Conservation (phyloP, 92 coral and sea anemone species). For the Micromussa lordhowensis region DNA sequence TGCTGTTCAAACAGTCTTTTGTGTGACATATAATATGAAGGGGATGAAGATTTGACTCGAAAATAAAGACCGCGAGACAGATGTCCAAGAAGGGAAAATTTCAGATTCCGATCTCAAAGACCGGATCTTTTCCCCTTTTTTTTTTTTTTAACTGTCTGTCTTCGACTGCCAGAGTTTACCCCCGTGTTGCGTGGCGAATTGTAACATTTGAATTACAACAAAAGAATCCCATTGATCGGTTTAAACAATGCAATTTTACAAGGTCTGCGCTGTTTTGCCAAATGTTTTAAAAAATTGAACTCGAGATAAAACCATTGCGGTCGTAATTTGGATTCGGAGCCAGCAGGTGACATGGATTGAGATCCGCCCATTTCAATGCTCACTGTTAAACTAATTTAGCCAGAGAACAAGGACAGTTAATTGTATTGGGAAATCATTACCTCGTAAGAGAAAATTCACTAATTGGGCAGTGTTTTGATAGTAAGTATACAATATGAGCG, state of each 20-base stretch:
- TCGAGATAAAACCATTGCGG: conserved; percentile 14
- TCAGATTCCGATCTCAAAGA: conserved; percentile 17
- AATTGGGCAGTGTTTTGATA: conserved; percentile 24
- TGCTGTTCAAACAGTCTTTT: conserved; percentile 48
- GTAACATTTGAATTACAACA: not conserved
- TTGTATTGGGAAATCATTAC: conserved; percentile 38
- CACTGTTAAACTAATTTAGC: conserved; percentile 48
- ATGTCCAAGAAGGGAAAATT: conserved; percentile 21
- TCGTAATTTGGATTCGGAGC: not conserved
- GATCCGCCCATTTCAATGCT: conserved; percentile 35
- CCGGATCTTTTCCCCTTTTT: conserved; percentile 4
- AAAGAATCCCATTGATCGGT: not conserved
- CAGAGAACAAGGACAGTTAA: conserved; percentile 37
- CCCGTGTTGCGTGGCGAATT: not conserved
- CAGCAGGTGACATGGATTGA: conserved; percentile 21
- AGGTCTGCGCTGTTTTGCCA: conserved; percentile 33
- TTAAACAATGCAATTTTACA: conserved; percentile 1
- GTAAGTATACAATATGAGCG: not conserved
- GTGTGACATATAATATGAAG: conserved; percentile 29
- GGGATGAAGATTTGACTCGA: conserved; percentile 35
- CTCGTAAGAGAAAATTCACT: conserved; percentile 48
- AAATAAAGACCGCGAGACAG: conserved; percentile 27
- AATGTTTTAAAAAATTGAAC: not conserved
- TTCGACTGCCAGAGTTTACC: not conserved
- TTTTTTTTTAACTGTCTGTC: not conserved